phyloP scores from a whole-genome alignment of 2,113 vertebrate species.

The Spea multiplicata region DNA sequence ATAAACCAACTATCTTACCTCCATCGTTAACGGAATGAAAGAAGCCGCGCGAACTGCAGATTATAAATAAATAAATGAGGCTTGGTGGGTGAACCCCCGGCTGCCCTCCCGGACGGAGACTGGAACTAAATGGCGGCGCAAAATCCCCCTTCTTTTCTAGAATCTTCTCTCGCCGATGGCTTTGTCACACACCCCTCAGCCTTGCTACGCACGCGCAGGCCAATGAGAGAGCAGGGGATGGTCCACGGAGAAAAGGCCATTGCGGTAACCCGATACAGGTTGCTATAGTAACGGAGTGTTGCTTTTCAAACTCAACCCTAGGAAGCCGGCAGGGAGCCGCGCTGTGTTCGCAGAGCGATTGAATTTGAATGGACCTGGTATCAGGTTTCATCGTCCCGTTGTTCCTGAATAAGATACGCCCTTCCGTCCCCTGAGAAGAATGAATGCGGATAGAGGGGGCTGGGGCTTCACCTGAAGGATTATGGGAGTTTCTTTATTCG shows the following conservation, averaged over 20 bases:
- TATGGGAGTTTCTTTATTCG: not conserved
- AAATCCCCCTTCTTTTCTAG: not conserved
- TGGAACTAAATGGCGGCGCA: slow-evolving; percentile 19
- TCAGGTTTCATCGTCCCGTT: not conserved
- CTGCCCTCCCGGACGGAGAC: not conserved
- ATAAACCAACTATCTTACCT: too few relatives aligned
- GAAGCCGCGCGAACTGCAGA: too few relatives aligned
- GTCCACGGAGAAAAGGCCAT: not conserved
- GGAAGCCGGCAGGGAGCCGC: not conserved
- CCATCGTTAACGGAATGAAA: too few relatives aligned
- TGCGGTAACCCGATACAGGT: not conserved
- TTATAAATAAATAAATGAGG: too few relatives aligned
- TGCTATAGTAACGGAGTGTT: not conserved
- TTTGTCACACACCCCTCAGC: not conserved
- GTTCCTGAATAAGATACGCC: slow-evolving; percentile 26
- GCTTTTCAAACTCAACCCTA: not conserved
- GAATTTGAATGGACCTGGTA: not conserved
- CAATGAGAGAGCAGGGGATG: not conserved
- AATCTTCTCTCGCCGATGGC: slow-evolving; percentile 1
- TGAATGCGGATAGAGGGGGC: not conserved
- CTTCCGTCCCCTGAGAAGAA: not conserved
- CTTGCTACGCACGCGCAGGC: not conserved
- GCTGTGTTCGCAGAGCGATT: not conserved
- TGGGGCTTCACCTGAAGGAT: not conserved
- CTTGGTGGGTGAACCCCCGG: too few relatives aligned